Conservation (phyloP, 2,797 vertebrate species). For the Potorous gilbertii region DNA sequence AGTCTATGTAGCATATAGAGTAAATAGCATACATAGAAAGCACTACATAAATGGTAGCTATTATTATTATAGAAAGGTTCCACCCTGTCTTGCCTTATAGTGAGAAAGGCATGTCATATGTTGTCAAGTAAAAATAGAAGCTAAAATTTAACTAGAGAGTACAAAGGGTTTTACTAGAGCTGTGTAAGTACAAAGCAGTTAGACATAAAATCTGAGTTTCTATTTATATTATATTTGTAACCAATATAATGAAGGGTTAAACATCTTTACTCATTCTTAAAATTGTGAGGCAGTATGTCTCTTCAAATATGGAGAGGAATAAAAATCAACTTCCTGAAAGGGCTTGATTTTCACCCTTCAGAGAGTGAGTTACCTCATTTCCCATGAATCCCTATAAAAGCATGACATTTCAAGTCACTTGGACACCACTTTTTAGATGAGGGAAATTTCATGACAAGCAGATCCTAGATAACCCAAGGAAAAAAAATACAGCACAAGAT, state of each 20-base stretch:
- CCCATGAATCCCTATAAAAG: background rate
- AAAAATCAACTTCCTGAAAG: background rate
- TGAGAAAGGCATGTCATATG: background rate
- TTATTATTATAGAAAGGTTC: background rate
- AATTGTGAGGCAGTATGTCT: background rate
- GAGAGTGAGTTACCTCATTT: background rate
- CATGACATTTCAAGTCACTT: background rate
- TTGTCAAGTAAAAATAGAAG: background rate
- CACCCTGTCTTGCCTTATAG: background rate
- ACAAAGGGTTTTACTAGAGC: background rate
- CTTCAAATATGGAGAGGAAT: background rate
- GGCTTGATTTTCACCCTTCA: background rate
- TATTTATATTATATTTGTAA: background rate
- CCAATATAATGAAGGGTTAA: background rate
- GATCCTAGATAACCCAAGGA: background rate
- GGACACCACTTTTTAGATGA: background rate
- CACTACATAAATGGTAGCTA: background rate
- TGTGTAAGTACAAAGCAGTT: background rate
- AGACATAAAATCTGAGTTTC: background rate
- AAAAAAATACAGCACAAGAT: background rate
- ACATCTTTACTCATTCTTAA: background rate
- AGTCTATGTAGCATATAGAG: background rate
- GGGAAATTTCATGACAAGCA: background rate
- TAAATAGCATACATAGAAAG: background rate
- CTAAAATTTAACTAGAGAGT: background rate